These are phyloP conservation scores for Silurus asotus DNA, from an alignment of 2,113 vertebrate genomes.

Conservation along the genomic window DNA sequence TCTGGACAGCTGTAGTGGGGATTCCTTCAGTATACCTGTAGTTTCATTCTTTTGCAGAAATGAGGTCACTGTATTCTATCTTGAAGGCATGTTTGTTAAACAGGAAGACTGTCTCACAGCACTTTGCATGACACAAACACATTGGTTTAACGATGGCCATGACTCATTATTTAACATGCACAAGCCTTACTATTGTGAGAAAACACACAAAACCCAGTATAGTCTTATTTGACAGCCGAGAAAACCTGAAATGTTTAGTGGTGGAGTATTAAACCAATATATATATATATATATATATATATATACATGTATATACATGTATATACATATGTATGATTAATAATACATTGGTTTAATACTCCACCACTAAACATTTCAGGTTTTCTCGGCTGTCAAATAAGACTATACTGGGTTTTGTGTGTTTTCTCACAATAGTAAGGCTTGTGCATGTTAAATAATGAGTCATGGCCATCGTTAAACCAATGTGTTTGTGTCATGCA, in stretches of 20 bases:
- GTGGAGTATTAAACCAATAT: no score
- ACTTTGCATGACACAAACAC: neutral
- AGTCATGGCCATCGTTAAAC: neutral
- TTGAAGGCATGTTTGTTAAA: neutral
- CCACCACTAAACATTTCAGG: neutral
- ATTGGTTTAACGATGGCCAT: neutral
- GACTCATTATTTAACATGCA: neutral
- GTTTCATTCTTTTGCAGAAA: neutral
- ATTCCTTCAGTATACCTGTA: neutral
- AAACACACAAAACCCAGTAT: no score
- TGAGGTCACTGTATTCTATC: neutral
- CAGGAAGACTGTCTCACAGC: neutral
- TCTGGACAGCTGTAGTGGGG: constrained; percentile 1
- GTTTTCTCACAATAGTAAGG: neutral
- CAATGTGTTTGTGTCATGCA: neutral
- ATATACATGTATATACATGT: no score
- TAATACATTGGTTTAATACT: no score
- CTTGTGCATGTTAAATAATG: neutral
- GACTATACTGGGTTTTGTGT: no score
- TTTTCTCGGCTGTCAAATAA: neutral
- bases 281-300: no score
- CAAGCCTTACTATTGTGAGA: neutral
- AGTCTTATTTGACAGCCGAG: neutral
- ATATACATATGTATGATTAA: no score
- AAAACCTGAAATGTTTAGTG: neutral